phyloP scores from a whole-genome alignment of 35 echinoderm and acorn worm species.

The Patiria miniata region DNA sequence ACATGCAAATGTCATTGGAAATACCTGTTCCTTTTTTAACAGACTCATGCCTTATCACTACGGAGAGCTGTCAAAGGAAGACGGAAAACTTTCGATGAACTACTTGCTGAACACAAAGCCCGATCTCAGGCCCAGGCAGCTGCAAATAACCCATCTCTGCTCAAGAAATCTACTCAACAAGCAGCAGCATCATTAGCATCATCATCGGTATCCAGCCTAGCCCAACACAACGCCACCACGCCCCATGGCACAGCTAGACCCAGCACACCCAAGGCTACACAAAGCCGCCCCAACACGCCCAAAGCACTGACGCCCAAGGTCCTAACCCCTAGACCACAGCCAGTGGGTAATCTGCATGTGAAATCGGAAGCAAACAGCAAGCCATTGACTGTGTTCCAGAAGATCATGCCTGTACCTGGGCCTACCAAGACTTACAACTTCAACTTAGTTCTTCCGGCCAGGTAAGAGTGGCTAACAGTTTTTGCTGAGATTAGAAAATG shows the following conservation, averaged over 20 bases:
- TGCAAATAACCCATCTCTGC: constrained; percentile 30
- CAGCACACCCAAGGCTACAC: neutral
- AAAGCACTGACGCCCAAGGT: neutral
- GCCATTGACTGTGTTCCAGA: neutral
- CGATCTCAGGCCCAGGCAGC: constrained; percentile 64
- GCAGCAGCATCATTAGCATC: neutral
- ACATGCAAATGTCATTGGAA: too few species aligned
- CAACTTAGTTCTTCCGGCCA: constrained; percentile 51
- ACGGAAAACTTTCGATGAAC: constrained; percentile 83
- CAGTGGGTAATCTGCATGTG: neutral
- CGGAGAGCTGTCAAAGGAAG: constrained; percentile 77
- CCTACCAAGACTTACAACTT: constrained; percentile 18
- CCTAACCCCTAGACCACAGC: neutral
- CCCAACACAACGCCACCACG: neutral
- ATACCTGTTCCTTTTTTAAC: neutral
- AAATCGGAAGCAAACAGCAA: neutral
- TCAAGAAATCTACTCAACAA: neutral
- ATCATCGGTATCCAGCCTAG: neutral
- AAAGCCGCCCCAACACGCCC: neutral
- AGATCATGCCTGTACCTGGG: neutral
- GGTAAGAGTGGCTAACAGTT: neutral
- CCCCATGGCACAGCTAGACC: neutral
- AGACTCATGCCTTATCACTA: constrained; percentile 84
- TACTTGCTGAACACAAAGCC: constrained; percentile 86
- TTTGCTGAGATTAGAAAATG: too few species aligned